These are phyloP conservation scores for Sphecodes monilicornis DNA, from an alignment of 2,888 invertebrate species.

Conservation along the genomic window DNA sequence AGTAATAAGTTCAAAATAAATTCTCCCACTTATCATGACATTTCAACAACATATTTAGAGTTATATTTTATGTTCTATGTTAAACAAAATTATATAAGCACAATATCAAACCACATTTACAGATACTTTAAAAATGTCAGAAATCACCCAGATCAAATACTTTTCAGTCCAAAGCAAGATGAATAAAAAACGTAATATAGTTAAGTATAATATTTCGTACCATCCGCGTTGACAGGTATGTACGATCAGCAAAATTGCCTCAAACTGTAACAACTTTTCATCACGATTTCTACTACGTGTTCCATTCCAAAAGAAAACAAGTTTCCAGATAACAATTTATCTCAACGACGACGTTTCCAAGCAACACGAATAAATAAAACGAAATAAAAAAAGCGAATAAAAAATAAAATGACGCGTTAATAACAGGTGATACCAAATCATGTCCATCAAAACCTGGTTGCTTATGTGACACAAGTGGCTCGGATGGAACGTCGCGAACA, in stretches of 20 bases:
- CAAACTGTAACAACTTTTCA: not conserved
- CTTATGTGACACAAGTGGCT: not conserved
- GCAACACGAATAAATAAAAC: not conserved
- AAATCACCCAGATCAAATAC: no score
- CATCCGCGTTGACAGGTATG: no score
- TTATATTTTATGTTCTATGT: not conserved
- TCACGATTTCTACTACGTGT: not conserved
- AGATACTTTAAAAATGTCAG: no score
- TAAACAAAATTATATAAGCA: no score
- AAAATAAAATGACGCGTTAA: slow-evolving; percentile 1
- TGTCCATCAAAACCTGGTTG: not conserved
- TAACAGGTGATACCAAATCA: not conserved
- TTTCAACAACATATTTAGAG: not conserved
- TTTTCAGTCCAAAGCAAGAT: no score
- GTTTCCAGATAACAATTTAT: not conserved
- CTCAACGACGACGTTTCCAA: not conserved
- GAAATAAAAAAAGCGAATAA: no score
- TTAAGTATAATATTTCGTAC: no score
- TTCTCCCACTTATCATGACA: not conserved
- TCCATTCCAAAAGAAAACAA: not conserved
- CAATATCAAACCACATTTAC: no score
- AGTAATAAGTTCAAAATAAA: not conserved
- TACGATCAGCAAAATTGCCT: not conserved
- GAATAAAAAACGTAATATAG: no score
- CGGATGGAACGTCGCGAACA: slow-evolving; percentile 6